Conservation (phyloP, 2,888 invertebrate species). For the Cybosia mesomella region DNA sequence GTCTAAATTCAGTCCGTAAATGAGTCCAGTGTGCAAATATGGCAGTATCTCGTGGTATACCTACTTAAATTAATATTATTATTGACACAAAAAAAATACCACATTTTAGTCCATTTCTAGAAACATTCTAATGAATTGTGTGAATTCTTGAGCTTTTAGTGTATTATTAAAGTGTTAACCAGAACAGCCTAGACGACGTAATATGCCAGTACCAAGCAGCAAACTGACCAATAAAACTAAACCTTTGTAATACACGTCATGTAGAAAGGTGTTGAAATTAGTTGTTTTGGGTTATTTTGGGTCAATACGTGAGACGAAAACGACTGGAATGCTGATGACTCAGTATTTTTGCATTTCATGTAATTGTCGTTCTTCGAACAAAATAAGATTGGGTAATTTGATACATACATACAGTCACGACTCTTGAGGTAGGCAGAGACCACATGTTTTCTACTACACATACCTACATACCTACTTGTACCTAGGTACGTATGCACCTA, state of each 20-base stretch:
- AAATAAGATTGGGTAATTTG: not conserved
- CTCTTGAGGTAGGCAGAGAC: not conserved
- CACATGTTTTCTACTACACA: not conserved
- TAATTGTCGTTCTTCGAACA: not conserved
- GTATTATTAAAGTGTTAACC: too few relatives aligned
- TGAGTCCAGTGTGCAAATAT: too few relatives aligned
- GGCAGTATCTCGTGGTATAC: too few relatives aligned
- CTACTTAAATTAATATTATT: too few relatives aligned
- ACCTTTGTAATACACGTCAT: not conserved
- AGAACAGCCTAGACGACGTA: too few relatives aligned
- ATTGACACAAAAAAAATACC: too few relatives aligned
- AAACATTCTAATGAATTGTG: too few relatives aligned
- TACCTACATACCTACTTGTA: constrained; percentile 1
- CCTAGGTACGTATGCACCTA: not conserved
- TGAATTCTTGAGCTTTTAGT: too few relatives aligned
- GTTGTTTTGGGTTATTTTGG: not conserved
- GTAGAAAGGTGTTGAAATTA: not conserved
- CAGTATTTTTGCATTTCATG: not conserved
- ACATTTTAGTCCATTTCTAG: too few relatives aligned
- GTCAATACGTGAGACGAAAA: not conserved
- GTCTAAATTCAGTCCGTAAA: too few relatives aligned
- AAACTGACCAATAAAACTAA: not conserved
- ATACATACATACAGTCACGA: not conserved
- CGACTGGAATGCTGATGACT: not conserved
- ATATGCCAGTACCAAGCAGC: not conserved